Percentiles rank a stretch among this genome's conserved stretches.
phyloP scores from a whole-genome alignment of 1,140 invertebrate species.

The Drusus annulatus region DNA sequence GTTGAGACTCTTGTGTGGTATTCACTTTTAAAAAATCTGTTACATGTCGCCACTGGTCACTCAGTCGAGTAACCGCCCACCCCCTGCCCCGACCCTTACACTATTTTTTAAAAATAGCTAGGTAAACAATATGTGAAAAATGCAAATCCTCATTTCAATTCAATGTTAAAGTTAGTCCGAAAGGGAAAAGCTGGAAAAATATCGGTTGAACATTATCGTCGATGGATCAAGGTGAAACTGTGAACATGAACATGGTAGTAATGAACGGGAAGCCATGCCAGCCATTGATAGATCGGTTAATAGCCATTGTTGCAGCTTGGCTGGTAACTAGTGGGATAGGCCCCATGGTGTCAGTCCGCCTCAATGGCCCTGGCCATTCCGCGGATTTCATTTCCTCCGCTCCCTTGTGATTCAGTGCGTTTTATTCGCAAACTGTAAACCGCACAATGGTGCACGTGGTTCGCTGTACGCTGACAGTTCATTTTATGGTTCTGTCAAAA shows the following conservation, averaged over 20 bases:
- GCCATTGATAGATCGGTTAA: not conserved
- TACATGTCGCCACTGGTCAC: too few relatives aligned
- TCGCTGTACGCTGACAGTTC: not conserved
- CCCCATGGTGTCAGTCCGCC: not conserved
- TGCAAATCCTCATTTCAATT: too few relatives aligned
- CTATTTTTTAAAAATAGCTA: too few relatives aligned
- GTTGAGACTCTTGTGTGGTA: too few relatives aligned
- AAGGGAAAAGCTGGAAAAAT: too few relatives aligned
- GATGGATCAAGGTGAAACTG: not conserved
- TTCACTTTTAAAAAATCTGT: too few relatives aligned
- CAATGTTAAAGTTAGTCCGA: too few relatives aligned
- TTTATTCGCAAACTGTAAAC: not conserved
- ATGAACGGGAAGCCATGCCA: not conserved
- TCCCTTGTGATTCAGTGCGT: not conserved
- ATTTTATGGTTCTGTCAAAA: not conserved
- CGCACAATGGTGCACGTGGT: not conserved
- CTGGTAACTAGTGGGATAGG: slow-evolving; percentile 7
- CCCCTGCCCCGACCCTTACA: too few relatives aligned
- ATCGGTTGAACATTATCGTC: too few relatives aligned
- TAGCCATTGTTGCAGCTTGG: not conserved
- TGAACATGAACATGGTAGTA: not conserved
- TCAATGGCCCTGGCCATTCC: not conserved
- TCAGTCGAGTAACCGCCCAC: too few relatives aligned
- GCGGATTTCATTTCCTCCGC: not conserved
- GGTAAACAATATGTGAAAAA: too few relatives aligned